A percentile compares a stretch with the other conserved stretches of the same genome.
Conservation (phyloP, 1,140 invertebrate genomes). For the Trichonephila clavata region DNA sequence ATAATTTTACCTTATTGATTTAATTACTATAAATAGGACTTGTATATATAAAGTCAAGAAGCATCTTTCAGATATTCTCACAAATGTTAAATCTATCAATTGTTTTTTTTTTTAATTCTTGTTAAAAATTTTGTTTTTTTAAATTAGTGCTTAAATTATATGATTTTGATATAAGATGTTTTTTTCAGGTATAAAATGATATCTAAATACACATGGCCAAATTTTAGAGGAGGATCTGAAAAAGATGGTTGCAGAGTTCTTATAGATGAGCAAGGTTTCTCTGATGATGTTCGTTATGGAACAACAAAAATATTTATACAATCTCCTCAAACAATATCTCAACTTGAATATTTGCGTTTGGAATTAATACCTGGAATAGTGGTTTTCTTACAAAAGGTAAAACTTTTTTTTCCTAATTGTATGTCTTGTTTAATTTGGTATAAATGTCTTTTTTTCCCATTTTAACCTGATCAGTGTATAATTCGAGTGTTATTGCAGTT, state of each 20-base stretch:
- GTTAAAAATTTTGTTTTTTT: background rate
- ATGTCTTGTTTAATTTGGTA: background rate
- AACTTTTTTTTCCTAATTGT: background rate
- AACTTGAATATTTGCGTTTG: slow-evolving; percentile 87
- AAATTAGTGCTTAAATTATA: background rate
- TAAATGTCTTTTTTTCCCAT: background rate
- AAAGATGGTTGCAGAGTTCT: slow-evolving; percentile 92
- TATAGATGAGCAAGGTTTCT: slow-evolving; percentile 89
- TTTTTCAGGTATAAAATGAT: slow-evolving; percentile 86
- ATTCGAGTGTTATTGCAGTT: no score
- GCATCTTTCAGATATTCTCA: no score
- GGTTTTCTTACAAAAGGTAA: slow-evolving; percentile 93
- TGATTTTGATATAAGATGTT: background rate
- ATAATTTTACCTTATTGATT: no score
- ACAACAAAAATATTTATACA: slow-evolving; percentile 96
- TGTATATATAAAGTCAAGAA: no score
- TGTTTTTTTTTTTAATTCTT: no score
- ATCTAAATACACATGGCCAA: slow-evolving; percentile 92
- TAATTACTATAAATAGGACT: no score
- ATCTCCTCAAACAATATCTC: slow-evolving; percentile 93
- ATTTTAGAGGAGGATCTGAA: slow-evolving; percentile 87
- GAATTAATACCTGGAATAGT: slow-evolving; percentile 92
- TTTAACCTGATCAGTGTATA: background rate
- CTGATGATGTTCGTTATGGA: slow-evolving; percentile 92
- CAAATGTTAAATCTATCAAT: no score